Evolutionary conservation across 2,113 vertebrate genomes (phyloP).

Genomic region (Colossoma macropomum): DNA sequence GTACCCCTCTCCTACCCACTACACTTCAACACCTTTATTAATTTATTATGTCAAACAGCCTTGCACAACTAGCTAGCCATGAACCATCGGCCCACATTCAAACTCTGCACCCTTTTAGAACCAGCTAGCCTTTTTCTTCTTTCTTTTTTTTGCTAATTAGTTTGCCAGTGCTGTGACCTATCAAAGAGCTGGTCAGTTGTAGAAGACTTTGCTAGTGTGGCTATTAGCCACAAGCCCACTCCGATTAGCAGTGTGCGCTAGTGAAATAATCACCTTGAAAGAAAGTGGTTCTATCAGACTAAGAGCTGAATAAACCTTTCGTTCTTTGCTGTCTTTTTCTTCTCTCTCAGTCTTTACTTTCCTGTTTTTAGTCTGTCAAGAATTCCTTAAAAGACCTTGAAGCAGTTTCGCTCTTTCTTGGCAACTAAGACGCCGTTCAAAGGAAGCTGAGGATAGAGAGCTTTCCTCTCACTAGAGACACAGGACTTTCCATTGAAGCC

Average conservation of each 20-base stretch:
- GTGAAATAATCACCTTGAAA: conserved; percentile 54
- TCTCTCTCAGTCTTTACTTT: neutral
- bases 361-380: neutral
- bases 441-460: neutral
- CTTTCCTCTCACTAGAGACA: neutral
- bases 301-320: conserved; percentile 32
- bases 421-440: conserved; percentile 10
- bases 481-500: neutral
- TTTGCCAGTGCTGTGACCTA: conserved; percentile 41
- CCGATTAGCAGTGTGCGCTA: conserved; percentile 52
- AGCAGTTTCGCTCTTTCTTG: conserved; percentile 4
- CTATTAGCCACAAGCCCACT: conserved; percentile 49
- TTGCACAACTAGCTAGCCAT: neutral
- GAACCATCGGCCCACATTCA: conserved; percentile 11
- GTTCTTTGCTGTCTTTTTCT: neutral
- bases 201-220: conserved; percentile 29
- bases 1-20: conserved; percentile 18
- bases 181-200: conserved; percentile 43
- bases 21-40: conserved; percentile 18
- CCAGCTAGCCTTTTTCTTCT: neutral
- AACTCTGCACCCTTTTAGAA: neutral
- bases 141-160: neutral
- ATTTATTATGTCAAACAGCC: conserved; percentile 23
- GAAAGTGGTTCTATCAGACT: conserved; percentile 39
- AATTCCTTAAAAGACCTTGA: conserved; percentile 15